These are phyloP conservation scores for Liparis tanakae DNA, from an alignment of 2,797 vertebrate species.

Conservation along the genomic window DNA sequence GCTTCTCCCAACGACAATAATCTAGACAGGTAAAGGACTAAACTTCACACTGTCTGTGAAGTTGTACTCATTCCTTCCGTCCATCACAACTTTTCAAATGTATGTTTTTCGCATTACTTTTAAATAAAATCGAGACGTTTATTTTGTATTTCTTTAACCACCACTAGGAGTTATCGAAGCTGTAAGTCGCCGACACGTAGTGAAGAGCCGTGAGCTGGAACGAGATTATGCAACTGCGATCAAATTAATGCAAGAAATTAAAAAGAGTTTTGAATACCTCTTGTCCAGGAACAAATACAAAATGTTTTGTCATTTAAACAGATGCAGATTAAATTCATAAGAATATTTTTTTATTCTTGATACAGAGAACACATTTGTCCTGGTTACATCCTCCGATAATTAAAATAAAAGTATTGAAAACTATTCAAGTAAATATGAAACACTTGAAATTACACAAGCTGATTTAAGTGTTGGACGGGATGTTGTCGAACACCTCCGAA, in stretches of 20 bases:
- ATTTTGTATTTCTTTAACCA: too few species aligned
- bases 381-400: too few species aligned
- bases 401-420: background rate
- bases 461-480: background rate
- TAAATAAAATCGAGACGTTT: background rate
- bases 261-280: too few species aligned
- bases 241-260: background rate
- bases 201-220: background rate
- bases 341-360: too few species aligned
- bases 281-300: too few species aligned
- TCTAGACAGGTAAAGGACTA: background rate
- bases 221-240: background rate
- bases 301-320: too few species aligned
- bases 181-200: background rate
- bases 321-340: too few species aligned
- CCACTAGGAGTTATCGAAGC: background rate
- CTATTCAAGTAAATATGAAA: background rate
- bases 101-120: background rate
- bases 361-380: too few species aligned
- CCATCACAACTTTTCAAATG: background rate
- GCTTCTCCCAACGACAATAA: background rate
- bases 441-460: background rate
- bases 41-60: background rate
- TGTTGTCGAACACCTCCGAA: background rate
- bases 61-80: background rate